Evolutionary conservation across 2,113 vertebrate genomes (phyloP), one percentile per base, ranked within the genome.

Genomic region (Oryctolagus cuniculus): DNA sequence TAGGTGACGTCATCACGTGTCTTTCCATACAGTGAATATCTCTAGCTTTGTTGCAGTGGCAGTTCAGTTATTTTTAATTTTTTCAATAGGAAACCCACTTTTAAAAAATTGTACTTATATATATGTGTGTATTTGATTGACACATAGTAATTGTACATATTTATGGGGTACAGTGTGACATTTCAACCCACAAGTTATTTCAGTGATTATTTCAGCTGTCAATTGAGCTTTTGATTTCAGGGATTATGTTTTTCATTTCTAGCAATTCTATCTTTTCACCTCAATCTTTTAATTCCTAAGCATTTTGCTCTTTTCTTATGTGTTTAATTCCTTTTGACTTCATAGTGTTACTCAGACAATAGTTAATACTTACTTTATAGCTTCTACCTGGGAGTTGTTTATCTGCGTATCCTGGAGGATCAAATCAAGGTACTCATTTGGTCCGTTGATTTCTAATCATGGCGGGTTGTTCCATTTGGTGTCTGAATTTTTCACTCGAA

Each of bases 221-320:
- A 75, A 29, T 72, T 87, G 58, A 79, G 69, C 66, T 94, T 95
- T 88, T 88, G 49, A 92, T 97, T 97, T 93, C 53, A 53, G 15
- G 90, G 31, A 70, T 44, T 82, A 6, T 53, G 36, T 70, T 85
- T 95, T 85, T 58, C 22, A 94, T 92, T 82, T 96, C 49, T 69
- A 84, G 44, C n/a, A 92, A 79, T 87, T 78, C 15, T 72, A 55
- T 83, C 36, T 73, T 96, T 92, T 86, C 27, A 61, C 24, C 82
- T 94, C 75, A 70, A 27, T 10, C 31, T 55, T 66, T 67, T 38
- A 24, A 24, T 10, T 38, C 61, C 51, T 31, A 19, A 75, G 9
- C 15, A 3, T n/a, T 58, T 78, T 90, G 21, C 77, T 77, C 61
- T 79, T 80, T 89, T 89, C 63, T 86, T 87, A 49, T 77, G 73